phyloP scores from a whole-genome alignment of 2,888 invertebrate species.

The Rhingia rostrata region DNA sequence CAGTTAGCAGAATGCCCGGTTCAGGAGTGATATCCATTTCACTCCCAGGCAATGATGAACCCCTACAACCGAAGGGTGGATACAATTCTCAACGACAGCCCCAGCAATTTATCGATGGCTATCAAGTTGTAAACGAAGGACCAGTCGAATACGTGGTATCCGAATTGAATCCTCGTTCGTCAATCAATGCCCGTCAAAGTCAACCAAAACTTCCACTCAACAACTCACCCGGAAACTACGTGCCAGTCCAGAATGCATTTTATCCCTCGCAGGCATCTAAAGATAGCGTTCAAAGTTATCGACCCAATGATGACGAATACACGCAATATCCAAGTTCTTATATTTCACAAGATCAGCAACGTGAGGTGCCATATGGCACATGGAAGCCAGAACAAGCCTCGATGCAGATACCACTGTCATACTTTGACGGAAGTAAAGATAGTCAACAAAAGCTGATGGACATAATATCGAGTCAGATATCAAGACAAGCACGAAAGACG shows the following conservation, averaged over 20 bases:
- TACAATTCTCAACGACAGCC: conserved; percentile 1
- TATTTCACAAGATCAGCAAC: conserved; percentile 19
- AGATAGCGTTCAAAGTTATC: conserved; percentile 1
- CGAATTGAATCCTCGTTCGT: background rate
- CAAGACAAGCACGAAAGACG: background rate
- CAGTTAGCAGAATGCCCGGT: background rate
- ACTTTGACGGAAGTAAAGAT: background rate
- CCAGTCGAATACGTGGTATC: conserved; percentile 25
- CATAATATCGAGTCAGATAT: background rate
- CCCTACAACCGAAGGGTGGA: background rate
- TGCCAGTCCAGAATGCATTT: background rate
- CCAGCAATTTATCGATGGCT: conserved; percentile 7
- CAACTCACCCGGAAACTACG: background rate
- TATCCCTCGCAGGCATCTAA: background rate
- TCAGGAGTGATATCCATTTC: background rate
- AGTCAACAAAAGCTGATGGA: background rate
- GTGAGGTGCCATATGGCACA: conserved; percentile 3
- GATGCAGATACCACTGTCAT: background rate
- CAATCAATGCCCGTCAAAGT: background rate
- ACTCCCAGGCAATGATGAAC: background rate
- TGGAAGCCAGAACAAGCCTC: background rate
- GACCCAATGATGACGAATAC: background rate
- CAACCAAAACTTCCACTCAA: background rate
- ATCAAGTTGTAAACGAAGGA: conserved; percentile 48
- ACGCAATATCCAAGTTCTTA: background rate